These are phyloP conservation scores for Dendrocincla fuliginosa DNA, from an alignment of 2,797 vertebrate species.

Conservation along the genomic window DNA sequence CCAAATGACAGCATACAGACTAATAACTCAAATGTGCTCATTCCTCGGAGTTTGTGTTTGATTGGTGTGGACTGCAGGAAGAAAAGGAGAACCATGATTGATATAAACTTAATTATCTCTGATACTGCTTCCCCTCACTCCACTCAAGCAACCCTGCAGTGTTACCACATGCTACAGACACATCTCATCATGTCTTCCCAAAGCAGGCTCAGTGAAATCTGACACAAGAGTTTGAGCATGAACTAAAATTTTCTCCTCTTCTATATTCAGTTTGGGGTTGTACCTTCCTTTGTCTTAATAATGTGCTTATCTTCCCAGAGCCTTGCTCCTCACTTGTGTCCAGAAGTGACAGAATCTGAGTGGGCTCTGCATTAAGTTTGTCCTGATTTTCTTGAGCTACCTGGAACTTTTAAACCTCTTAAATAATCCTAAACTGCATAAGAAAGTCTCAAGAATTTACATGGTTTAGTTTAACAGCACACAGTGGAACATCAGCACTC, in stretches of 20 bases:
- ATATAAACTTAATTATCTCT: background rate
- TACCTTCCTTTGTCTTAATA: background rate
- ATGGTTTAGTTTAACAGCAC: background rate
- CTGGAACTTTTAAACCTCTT: background rate
- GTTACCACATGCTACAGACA: fast-evolving
- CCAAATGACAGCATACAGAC: fast-evolving
- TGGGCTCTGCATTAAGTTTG: background rate
- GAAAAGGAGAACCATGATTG: background rate
- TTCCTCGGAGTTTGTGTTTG: fast-evolving
- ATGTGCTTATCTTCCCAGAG: background rate
- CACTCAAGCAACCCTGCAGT: background rate
- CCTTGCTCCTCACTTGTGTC: background rate
- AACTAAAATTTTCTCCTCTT: background rate
- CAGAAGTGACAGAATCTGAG: background rate
- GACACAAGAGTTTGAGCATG: background rate
- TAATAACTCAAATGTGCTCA: background rate
- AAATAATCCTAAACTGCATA: background rate
- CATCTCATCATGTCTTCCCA: background rate
- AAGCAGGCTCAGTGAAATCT: background rate
- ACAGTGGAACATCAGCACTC: background rate
- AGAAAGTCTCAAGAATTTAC: background rate
- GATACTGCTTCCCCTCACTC: background rate
- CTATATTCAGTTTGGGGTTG: background rate
- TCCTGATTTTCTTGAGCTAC: background rate
- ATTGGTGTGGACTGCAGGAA: background rate